Percentiles rank a stretch among this genome's conserved stretches.
phyloP scores from a whole-genome alignment of 2,888 invertebrate genomes.

The Spilarctia lutea region DNA sequence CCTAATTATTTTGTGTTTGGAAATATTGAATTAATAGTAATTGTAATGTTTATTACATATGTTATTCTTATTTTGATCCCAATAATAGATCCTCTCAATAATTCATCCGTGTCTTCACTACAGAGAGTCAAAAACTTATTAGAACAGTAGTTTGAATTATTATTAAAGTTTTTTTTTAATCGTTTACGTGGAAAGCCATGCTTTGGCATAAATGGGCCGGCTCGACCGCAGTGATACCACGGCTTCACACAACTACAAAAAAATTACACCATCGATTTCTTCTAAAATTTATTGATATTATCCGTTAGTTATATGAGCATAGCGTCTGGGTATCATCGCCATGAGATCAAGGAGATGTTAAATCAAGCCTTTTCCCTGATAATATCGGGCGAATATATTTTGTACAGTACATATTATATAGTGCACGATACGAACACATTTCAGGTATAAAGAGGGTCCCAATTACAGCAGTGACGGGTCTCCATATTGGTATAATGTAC shows the following conservation, averaged over 20 bases:
- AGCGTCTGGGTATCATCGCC: too few relatives aligned
- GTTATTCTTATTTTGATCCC: neutral
- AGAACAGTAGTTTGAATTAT: too few relatives aligned
- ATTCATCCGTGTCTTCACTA: too few relatives aligned
- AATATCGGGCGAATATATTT: conserved; percentile 25
- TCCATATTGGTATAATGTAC: conserved; percentile 16
- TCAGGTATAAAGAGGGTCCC: conserved; percentile 42
- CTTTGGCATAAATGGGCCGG: too few relatives aligned
- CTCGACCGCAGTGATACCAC: too few relatives aligned
- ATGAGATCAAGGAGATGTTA: neutral
- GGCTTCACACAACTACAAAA: too few relatives aligned
- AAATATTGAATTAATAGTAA: neutral
- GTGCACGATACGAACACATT: conserved; percentile 35
- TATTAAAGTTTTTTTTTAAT: too few relatives aligned
- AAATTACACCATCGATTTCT: neutral
- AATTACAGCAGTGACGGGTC: conserved; percentile 27
- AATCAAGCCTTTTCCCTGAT: conserved; percentile 26
- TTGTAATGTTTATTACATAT: neutral
- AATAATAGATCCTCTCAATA: neutral
- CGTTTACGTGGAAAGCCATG: too few relatives aligned
- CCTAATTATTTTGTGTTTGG: neutral
- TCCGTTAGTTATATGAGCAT: neutral
- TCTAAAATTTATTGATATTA: neutral
- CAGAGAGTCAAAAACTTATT: too few relatives aligned
- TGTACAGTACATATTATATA: conserved; percentile 32